phyloP scores from a whole-genome alignment of 2,888 invertebrate species.

The Aphodius sticticus region DNA sequence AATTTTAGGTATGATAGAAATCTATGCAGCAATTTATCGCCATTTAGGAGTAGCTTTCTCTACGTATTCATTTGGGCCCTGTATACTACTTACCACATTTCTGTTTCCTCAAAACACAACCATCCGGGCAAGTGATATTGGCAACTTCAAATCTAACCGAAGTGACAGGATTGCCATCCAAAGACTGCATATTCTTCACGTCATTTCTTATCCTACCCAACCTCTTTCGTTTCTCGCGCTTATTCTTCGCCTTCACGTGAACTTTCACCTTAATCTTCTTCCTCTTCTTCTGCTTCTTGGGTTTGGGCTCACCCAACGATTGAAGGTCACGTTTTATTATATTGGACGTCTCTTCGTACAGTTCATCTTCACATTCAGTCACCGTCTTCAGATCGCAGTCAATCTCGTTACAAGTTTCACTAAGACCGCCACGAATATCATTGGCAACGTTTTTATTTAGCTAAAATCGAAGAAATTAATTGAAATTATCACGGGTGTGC shows the following conservation, averaged over 20 bases:
- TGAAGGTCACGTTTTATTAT: slow-evolving; percentile 50
- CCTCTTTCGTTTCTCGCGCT: slow-evolving; percentile 32
- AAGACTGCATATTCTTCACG: slow-evolving; percentile 37
- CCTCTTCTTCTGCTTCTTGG: slow-evolving; percentile 29
- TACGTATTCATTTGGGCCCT: no score
- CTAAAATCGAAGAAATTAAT: slow-evolving; percentile 39
- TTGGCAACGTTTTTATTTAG: slow-evolving; percentile 46
- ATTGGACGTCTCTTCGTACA: slow-evolving; percentile 49
- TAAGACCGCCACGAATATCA: slow-evolving; percentile 51
- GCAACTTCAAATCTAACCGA: slow-evolving; percentile 31
- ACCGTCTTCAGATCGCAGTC: slow-evolving; percentile 43
- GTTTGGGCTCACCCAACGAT: neutral
- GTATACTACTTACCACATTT: slow-evolving; percentile 67
- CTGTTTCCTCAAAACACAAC: slow-evolving; percentile 63
- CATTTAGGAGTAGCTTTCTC: no score
- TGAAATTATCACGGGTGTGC: neutral
- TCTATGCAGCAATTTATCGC: no score
- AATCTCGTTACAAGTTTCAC: slow-evolving; percentile 37
- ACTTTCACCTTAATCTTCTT: slow-evolving; percentile 51
- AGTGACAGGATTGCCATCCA: slow-evolving; percentile 37
- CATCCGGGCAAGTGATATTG: slow-evolving; percentile 61
- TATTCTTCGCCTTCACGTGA: slow-evolving; percentile 49
- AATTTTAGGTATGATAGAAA: no score
- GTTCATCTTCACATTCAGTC: slow-evolving; percentile 44
- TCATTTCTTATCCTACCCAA: slow-evolving; percentile 30